A percentile compares a stretch with the other conserved stretches of the same genome.
Conservation (phyloP, 2,888 invertebrate genomes). For the Ochropleura plecta region DNA sequence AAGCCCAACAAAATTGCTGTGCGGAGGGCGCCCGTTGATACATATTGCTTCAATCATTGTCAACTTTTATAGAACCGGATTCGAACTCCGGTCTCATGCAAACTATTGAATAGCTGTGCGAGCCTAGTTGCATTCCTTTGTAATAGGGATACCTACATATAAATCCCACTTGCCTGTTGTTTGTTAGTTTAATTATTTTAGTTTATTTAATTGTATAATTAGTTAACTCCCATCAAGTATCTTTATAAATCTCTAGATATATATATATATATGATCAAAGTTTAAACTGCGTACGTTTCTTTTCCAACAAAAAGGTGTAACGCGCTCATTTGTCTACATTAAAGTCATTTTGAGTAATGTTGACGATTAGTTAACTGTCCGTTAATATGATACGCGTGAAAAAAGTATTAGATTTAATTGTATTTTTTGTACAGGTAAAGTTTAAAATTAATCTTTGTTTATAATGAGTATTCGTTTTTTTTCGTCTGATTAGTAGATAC, state of each 20-base stretch:
- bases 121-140: background rate
- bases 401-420: constrained; percentile 46
- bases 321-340: constrained; percentile 60
- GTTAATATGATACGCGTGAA: constrained; percentile 40
- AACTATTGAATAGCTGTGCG: constrained; percentile 1
- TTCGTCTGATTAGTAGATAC: background rate
- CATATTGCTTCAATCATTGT: constrained; percentile 4
- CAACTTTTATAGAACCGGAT: constrained; percentile 22
- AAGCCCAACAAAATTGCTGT: background rate
- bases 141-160: background rate
- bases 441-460: constrained; percentile 22
- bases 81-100: background rate
- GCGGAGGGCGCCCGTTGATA: background rate
- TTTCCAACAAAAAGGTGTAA: constrained; percentile 1
- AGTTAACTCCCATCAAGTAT: too few species aligned
- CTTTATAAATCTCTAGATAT: constrained; percentile 1
- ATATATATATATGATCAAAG: constrained; percentile 24
- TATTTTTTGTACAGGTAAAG: constrained; percentile 39
- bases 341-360: constrained; percentile 71
- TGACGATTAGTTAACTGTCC: constrained; percentile 64
- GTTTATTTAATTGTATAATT: too few species aligned
- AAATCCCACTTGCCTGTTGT: background rate
- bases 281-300: constrained; percentile 17
- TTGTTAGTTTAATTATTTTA: too few species aligned
- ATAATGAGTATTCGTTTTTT: background rate